Percentiles rank a stretch among this genome's conserved stretches.
Conservation (phyloP, 2,888 invertebrate species). For the Himalopsyche tibetana region DNA sequence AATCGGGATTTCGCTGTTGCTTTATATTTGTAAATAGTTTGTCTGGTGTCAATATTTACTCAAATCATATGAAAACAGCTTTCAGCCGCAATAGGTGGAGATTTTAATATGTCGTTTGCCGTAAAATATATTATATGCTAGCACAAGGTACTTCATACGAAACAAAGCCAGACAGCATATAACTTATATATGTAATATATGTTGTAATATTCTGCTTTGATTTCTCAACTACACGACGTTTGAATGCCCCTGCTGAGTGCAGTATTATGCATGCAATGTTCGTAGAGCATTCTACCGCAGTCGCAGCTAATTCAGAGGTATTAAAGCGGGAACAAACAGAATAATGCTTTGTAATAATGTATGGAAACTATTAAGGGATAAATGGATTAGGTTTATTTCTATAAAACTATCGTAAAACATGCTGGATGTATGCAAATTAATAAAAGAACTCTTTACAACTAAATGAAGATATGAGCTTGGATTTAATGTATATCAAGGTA, state of each 20-base stretch:
- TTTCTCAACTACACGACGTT: neutral
- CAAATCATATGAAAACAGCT: no score
- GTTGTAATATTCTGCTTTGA: neutral
- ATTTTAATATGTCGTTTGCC: no score
- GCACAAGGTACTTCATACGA: neutral
- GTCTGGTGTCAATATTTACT: no score
- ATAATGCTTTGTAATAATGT: conserved; percentile 2
- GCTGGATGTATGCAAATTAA: no score
- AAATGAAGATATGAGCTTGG: no score
- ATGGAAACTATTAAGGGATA: neutral
- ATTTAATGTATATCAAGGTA: no score
- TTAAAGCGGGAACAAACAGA: conserved; percentile 35
- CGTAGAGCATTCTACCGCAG: conserved; percentile 35
- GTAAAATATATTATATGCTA: neutral
- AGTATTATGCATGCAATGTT: conserved; percentile 31
- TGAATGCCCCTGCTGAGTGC: conserved; percentile 29
- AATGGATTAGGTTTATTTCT: no score
- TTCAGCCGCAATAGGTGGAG: no score
- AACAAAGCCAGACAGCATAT: neutral
- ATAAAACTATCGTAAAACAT: no score
- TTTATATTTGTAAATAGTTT: no score
- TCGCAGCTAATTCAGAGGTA: conserved; percentile 25
- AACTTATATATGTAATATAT: neutral
- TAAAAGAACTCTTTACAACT: no score
- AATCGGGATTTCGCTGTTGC: no score